Percentiles rank a stretch among this genome's conserved stretches.
Evolutionary conservation across 2,888 invertebrate species (phyloP).

Genomic region (Leptura quadrifasciata): DNA sequence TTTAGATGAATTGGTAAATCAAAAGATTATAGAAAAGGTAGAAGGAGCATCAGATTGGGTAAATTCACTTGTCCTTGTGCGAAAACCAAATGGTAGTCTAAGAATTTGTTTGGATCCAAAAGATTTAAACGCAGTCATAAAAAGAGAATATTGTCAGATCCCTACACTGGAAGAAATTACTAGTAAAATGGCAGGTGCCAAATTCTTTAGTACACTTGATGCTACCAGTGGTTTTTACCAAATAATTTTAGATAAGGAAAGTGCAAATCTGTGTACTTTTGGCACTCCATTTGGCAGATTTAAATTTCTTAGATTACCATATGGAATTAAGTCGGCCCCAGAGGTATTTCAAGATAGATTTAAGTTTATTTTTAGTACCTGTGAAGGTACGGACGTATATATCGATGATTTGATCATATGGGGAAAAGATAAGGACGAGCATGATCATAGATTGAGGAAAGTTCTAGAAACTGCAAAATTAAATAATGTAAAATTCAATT

Average conservation of each 20-base stretch:
- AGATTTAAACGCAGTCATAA: constrained; percentile 61
- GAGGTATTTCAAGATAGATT: too few relatives aligned
- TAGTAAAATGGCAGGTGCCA: constrained; percentile 57
- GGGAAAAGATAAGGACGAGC: constrained; percentile 54
- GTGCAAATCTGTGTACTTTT: constrained; percentile 45
- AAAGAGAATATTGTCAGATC: constrained; percentile 54
- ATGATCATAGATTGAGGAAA: constrained; percentile 53
- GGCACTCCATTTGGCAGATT: constrained; percentile 48
- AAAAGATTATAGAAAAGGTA: too few relatives aligned
- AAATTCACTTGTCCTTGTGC: constrained; percentile 52
- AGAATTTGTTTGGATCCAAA: constrained; percentile 64
- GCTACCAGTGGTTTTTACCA: too few relatives aligned
- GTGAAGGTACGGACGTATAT: too few relatives aligned
- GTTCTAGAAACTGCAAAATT: constrained; percentile 51
- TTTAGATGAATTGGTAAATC: constrained; percentile 48
- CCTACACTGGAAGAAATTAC: constrained; percentile 61
- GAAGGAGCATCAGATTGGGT: constrained; percentile 51
- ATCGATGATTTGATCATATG: constrained; percentile 62
- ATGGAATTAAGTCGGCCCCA: constrained; percentile 39
- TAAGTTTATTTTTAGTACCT: too few relatives aligned
- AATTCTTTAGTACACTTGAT: constrained; percentile 59
- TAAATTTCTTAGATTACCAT: constrained; percentile 44
- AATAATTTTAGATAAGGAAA: too few relatives aligned
- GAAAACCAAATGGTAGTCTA: constrained; percentile 51
- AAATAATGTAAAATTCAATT: too few relatives aligned